Percentiles rank a stretch among this genome's conserved stretches.
These are phyloP conservation scores for Anabas testudineus DNA, from an alignment of 2,797 vertebrate species.

Conservation along the genomic window DNA sequence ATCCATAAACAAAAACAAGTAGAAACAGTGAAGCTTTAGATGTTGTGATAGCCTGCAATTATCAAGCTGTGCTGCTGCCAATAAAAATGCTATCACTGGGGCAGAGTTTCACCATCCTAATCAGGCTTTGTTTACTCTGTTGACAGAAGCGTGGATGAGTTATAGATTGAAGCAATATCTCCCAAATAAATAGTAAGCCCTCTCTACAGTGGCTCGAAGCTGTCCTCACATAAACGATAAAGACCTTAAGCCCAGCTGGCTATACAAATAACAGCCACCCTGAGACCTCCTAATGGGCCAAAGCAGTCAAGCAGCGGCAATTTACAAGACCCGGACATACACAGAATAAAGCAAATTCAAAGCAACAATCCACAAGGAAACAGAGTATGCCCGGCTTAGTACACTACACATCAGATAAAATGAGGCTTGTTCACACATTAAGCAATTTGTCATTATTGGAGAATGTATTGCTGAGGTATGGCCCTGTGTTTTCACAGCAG, in stretches of 20 bases:
- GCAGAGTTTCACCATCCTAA: conserved; percentile 15
- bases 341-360: conserved; percentile 15
- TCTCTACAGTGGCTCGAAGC: conserved; percentile 20
- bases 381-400: neutral
- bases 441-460: conserved; percentile 1
- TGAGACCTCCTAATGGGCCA: conserved; percentile 36
- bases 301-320: conserved; percentile 21
- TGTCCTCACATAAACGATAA: conserved; percentile 38
- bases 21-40: conserved; percentile 24
- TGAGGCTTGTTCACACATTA: conserved; percentile 3
- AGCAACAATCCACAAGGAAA: conserved; percentile 17
- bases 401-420: neutral
- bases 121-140: conserved; percentile 30
- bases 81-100: conserved; percentile 15
- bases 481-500: neutral
- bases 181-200: conserved; percentile 20
- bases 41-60: conserved; percentile 19
- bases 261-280: conserved; percentile 47
- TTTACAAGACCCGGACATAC: conserved; percentile 14
- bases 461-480: neutral
- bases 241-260: conserved; percentile 31
- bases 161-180: conserved; percentile 18
- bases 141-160: conserved; percentile 1
- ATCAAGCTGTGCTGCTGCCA: conserved; percentile 19
- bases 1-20: conserved; percentile 16